Percentiles rank a stretch among this genome's conserved stretches.
Evolutionary conservation across 2,888 invertebrate genomes (phyloP).

Genomic region (Antheraea yamamai): DNA sequence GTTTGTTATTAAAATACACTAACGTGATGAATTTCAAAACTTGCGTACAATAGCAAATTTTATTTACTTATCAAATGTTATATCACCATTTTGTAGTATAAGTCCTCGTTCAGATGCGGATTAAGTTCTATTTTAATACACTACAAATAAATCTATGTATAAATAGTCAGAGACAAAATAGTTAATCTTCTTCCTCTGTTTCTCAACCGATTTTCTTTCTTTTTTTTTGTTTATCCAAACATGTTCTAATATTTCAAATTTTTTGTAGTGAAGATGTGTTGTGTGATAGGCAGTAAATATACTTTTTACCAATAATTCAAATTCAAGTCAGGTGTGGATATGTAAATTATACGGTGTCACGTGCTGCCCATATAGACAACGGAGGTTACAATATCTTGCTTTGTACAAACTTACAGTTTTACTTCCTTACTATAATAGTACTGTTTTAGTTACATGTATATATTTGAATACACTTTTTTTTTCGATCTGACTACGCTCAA

Average conservation of each 20-base stretch:
- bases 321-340: slow-evolving; percentile 60
- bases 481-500: too few relatives aligned
- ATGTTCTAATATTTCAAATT: not conserved
- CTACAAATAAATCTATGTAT: too few relatives aligned
- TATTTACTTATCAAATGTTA: too few relatives aligned
- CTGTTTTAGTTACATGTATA: not conserved
- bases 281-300: slow-evolving; percentile 33
- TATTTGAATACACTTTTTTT: not conserved
- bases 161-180: too few relatives aligned
- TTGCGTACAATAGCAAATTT: too few relatives aligned
- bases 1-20: too few relatives aligned
- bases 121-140: too few relatives aligned
- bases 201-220: too few relatives aligned
- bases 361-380: slow-evolving; percentile 52
- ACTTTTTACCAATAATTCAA: slow-evolving; percentile 42
- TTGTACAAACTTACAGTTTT: slow-evolving; percentile 19
- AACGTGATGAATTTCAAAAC: too few relatives aligned
- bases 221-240: not conserved
- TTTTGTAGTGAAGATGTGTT: not conserved
- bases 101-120: too few relatives aligned
- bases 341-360: slow-evolving; percentile 59
- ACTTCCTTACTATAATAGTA: slow-evolving; percentile 4
- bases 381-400: slow-evolving; percentile 1
- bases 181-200: too few relatives aligned
- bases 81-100: too few relatives aligned